Base-by-base conservation (phyloP, 2,113 vertebrate genomes). In the Corvus cornix region DNA sequence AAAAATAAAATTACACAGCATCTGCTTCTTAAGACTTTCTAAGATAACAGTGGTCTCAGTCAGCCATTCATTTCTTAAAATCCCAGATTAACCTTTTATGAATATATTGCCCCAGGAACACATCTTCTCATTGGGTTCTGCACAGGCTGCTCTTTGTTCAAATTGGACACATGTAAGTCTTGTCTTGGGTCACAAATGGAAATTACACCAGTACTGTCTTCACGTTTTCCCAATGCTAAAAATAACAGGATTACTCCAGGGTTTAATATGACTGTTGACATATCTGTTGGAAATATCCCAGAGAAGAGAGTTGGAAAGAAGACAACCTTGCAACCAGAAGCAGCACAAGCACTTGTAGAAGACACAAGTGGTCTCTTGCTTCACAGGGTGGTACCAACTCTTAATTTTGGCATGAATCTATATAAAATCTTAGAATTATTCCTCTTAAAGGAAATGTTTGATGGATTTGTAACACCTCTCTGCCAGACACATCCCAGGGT, bases 1-100 rank as follows among this genome's bases (percentile, higher is more conserved):
- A 95, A 92, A 95, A 95, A 76, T 39, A 81, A 73, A 96, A 89
- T 92, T 97, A 83, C 51, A 52, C 76, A 52, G 21, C 8, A 24
- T 72, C 66, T 74, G 31, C 70, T 92, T 84, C 93, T 78, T 94
- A 90, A 94, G 41, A 37, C 22, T 84, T 88, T 51, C 33, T 49
- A 46, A 56, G 37, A 67, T 75, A 90, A 60, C 31, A 58, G 62
- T 31, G 24, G 19, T 67, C 43, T 94, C 63, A 49, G 18, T 48
- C 48, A 87, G 64, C 7, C 37, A 80, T 87, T 89, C 21, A 59
- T 69, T 95, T 96, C 31, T 67, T 73, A 51, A 94, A 96, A 79
- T 73, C 52, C 63, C 87, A 78, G 73, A 76, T 69, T 41, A 95
- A 66, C 44, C 28, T 95, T 94, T 92, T 63, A 24, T 84, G 93